Base-by-base conservation (phyloP, 2,113 vertebrate genomes). In the Lasiurus borealis region DNA sequence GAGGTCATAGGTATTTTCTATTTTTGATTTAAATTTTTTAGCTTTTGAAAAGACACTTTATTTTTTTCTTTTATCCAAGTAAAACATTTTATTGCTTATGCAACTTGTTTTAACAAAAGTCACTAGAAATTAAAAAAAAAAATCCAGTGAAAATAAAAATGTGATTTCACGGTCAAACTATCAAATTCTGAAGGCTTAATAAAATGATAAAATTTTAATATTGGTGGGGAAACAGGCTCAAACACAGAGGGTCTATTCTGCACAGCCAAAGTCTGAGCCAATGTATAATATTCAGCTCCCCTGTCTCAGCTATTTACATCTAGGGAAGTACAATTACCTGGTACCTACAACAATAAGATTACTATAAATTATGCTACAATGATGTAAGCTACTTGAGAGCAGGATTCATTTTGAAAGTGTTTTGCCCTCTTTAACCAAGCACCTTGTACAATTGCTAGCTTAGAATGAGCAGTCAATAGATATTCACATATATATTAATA, bases 21-120 rank as follows among this genome's bases (percentile, higher is more conserved):
- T 36, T 19, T 93, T 62, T 81, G 40, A 92, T 86, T 93, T 81
- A 71, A 71, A 73, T 82, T 54, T 57, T 21, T 64, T 81, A 80
- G 29, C 23, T 81, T 93, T 52, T 36, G n/a, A 96, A 93, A 88
- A 19, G 15, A 92, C 5, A 76, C 44, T 34, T 77, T 18, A 10
- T 68, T 83, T 85, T 85, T 83, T 80, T 50, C 23, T 14, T 90
- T 85, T 68, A 68, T 64, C 4, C 31, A 59, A 8, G 12, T 57
- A 77, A 76, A 69, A 78, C 48, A 77, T 83, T 95, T 90, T 82
- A 34, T 54, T 34, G 31, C 73, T n/a, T 66, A 68, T 78, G 48
- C 6, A 23, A 27, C n/a, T 88, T 86, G 6, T 85, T 86, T 96
- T 81, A 88, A 66, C 4, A 59, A 18, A 80, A 91, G 31, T 88